Base-by-base conservation (phyloP, 2,888 invertebrate genomes). In the Xylocampa areola region DNA sequence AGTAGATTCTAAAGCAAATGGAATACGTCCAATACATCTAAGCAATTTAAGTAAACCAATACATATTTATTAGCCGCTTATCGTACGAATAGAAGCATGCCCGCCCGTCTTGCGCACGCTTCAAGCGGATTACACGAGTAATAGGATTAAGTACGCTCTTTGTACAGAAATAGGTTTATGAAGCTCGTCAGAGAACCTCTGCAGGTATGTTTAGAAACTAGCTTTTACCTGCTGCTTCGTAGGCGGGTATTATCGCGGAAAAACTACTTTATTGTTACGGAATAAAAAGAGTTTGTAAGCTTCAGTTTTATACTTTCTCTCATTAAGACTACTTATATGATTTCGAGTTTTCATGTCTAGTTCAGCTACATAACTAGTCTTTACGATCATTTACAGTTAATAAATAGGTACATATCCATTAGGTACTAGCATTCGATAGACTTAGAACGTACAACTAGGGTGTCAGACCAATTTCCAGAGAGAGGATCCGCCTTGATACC, bases 11-110 rank as follows among this genome's bases (percentile, higher is more conserved):
- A 13, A 4, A 17, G 39, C 43, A 8, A 55, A 47, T 50, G 14
- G 16, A 60, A 60, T 60, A 50, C 36, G 19, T 60, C 32, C 33
- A 36, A 54, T 37, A 58, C 4, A 16, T 35, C 17, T 54, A 8
- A 29, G 29, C 49, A 27, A 53, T 49, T 45, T 45, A 49, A 59
- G 39, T 52, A 36, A 23, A 43, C 14, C 43, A 41, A 65, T 73
- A 65, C 65, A 65, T 73, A 73, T 73, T 69, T 69, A 73, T 61
- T 49, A 61, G 48, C 30, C 43, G 44, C 52, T 51, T 53, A 50
- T 51, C 44, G 44, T 19, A 14, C 14, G 23, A 21, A 27, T 29
- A n/a, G 17, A 19, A 16, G 35, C 10, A 17, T 3, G 19, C 25
- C 2, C 45, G 36, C 10, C 14, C 35, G 29, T 41, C 52, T 53